phyloP scores from a whole-genome alignment of 2,113 vertebrate species.

The Corythornis vintsioides region DNA sequence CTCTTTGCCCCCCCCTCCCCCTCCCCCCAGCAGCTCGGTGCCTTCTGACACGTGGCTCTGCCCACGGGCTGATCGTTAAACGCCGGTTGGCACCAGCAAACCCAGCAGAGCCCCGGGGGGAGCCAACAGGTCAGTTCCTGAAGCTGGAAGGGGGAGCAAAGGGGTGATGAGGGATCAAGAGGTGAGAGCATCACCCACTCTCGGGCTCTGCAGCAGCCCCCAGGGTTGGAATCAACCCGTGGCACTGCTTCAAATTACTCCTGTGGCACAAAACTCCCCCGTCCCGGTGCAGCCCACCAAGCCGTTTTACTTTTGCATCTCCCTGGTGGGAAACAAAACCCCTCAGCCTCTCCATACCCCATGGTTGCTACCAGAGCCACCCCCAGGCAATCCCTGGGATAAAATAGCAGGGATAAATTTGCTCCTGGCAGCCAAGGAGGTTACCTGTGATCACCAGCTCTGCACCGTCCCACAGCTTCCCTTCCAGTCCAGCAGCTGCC shows the following conservation, averaged over 20 bases:
- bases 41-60: not conserved
- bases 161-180: accelerated
- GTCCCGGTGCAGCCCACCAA: accelerated
- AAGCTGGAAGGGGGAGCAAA: not conserved
- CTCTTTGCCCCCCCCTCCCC: accelerated
- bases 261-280: accelerated
- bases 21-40: accelerated
- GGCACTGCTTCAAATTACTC: accelerated
- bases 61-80: accelerated
- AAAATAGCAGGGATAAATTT: accelerated
- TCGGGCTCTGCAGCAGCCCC: not conserved
- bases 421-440: accelerated
- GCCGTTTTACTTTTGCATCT: not conserved
- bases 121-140: accelerated
- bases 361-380: accelerated
- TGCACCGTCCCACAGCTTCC: not conserved
- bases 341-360: accelerated
- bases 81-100: accelerated
- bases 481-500: not conserved
- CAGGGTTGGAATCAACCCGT: accelerated
- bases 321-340: accelerated
- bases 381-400: accelerated
- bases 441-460: constrained; percentile 3
- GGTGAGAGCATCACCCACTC: accelerated
- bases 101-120: accelerated